phyloP scores from a whole-genome alignment of 2,888 invertebrate genomes.

The Apamea epomidion region DNA sequence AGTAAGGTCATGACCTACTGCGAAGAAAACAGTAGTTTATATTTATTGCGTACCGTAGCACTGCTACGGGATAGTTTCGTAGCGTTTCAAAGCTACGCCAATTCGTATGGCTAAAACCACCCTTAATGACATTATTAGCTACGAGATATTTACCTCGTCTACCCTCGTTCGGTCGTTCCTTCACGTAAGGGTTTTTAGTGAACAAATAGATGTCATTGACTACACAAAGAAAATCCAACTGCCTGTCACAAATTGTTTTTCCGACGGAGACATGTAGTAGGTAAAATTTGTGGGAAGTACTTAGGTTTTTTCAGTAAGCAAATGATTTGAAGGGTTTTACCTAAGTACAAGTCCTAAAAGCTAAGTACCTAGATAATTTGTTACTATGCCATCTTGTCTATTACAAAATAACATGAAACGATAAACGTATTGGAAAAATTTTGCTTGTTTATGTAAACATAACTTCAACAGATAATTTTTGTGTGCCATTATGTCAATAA shows the following conservation, averaged over 20 bases:
- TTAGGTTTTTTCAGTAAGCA: background rate
- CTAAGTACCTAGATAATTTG: background rate
- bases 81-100: slow-evolving; percentile 6
- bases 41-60: slow-evolving; percentile 12
- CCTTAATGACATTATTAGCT: background rate
- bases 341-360: background rate
- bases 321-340: background rate
- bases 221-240: background rate
- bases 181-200: background rate
- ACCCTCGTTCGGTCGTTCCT: background rate
- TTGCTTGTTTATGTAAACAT: slow-evolving; percentile 28
- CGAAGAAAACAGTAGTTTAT: background rate
- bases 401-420: background rate
- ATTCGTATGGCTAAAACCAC: slow-evolving; percentile 7
- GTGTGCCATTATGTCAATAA: background rate
- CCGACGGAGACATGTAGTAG: background rate
- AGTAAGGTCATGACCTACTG: background rate
- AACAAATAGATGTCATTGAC: background rate
- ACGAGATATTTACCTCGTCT: background rate
- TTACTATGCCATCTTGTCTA: slow-evolving; percentile 1
- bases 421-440: slow-evolving; percentile 32
- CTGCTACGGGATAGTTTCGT: slow-evolving; percentile 27
- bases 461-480: background rate
- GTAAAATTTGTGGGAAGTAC: background rate
- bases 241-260: background rate